A percentile compares a stretch with the other conserved stretches of the same genome.
Conservation (phyloP, 2,888 invertebrate genomes). For the Xestoiulus laeticollis region DNA sequence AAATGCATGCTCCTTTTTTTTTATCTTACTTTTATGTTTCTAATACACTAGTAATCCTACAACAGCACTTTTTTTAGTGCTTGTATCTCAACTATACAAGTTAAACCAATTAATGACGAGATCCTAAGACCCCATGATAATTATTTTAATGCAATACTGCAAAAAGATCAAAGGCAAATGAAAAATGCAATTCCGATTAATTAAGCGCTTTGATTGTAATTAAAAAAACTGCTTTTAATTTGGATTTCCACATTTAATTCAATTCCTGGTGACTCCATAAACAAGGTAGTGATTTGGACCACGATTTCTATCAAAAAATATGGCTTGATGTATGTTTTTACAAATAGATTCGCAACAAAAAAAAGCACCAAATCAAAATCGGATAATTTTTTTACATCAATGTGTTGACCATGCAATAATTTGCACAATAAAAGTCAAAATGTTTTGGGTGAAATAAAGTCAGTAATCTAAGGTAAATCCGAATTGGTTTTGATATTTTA, state of each 20-base stretch:
- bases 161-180: conserved; percentile 12
- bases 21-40: neutral
- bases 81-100: neutral
- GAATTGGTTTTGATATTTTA: neutral
- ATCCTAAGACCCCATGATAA: conserved; percentile 37
- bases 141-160: conserved; percentile 43
- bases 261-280: neutral
- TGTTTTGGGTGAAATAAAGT: too few species aligned
- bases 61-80: neutral
- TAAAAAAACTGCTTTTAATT: neutral
- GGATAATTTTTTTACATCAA: too few species aligned
- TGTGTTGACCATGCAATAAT: too few species aligned
- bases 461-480: too few species aligned
- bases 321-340: neutral
- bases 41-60: neutral
- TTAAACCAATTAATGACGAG: neutral
- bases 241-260: neutral
- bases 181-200: conserved; percentile 12
- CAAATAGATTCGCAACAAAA: neutral
- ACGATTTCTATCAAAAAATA: neutral
- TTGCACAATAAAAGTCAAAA: too few species aligned
- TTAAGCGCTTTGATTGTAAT: neutral
- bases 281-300: neutral
- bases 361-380: too few species aligned
- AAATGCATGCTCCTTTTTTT: neutral